phyloP scores from a whole-genome alignment of 2,797 vertebrate genomes.

The Lutjanus argentimaculatus region DNA sequence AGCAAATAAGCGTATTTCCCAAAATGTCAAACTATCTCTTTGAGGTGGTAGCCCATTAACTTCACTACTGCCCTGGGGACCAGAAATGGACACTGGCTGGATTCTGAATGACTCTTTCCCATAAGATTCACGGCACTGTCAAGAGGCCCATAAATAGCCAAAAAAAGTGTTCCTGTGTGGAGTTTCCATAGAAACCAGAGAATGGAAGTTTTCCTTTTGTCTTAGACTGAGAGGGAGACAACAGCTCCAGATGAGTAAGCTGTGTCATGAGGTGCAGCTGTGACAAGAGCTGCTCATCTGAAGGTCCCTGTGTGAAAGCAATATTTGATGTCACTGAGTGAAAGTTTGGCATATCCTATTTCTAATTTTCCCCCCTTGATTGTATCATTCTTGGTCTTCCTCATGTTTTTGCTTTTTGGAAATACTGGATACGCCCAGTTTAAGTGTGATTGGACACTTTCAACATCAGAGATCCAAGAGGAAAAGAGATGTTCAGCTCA shows the following conservation, averaged over 20 bases:
- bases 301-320: constrained; percentile 36
- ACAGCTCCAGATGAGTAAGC: constrained; percentile 58
- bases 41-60: constrained; percentile 28
- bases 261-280: constrained; percentile 45
- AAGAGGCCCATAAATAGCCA: constrained; percentile 76
- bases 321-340: constrained; percentile 30
- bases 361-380: not conserved
- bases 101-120: constrained; percentile 58
- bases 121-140: constrained; percentile 66
- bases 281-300: constrained; percentile 40
- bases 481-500: constrained; percentile 6
- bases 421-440: not conserved
- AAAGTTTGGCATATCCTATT: constrained; percentile 22
- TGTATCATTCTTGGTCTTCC: not conserved
- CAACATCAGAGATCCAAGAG: not conserved
- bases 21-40: constrained; percentile 13
- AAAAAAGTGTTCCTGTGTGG: constrained; percentile 60
- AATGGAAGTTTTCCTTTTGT: constrained; percentile 76
- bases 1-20: not conserved
- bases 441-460: not conserved
- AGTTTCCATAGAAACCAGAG: constrained; percentile 82
- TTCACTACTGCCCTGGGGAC: not conserved
- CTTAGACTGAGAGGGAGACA: constrained; percentile 55
- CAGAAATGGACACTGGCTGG: constrained; percentile 27
- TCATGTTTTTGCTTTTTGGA: constrained; percentile 1